A percentile compares a stretch with the other conserved stretches of the same genome.
Conservation (phyloP, 2,113 vertebrate species). For the Paradisaea rubra region DNA sequence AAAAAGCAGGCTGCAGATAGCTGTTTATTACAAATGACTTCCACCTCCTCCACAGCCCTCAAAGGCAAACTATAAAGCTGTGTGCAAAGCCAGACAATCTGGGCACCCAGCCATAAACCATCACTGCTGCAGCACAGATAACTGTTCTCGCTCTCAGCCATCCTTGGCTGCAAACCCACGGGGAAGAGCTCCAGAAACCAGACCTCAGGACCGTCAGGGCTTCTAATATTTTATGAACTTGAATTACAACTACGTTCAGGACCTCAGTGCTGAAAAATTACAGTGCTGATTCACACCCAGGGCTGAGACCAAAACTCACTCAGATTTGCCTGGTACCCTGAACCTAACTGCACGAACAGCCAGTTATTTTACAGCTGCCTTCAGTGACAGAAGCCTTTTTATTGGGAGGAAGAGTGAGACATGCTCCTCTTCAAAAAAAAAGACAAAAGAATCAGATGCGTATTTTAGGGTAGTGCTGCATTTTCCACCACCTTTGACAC, state of each 20-base stretch:
- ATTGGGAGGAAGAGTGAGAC: not conserved
- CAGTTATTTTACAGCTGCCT: not conserved
- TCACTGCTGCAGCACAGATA: slow-evolving; percentile 77
- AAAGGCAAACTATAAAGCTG: slow-evolving; percentile 71
- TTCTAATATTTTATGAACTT: slow-evolving; percentile 11
- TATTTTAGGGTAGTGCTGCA: not conserved
- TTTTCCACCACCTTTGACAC: not conserved
- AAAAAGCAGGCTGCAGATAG: slow-evolving; percentile 28
- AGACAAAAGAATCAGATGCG: not conserved
- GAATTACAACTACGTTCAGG: not conserved
- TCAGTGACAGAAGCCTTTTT: not conserved
- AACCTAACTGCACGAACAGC: not conserved
- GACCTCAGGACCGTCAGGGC: slow-evolving; percentile 1
- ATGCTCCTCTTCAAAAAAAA: not conserved
- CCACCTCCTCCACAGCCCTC: slow-evolving; percentile 61
- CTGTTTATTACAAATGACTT: slow-evolving; percentile 65
- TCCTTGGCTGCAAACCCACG: slow-evolving; percentile 67
- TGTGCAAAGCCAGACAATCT: slow-evolving; percentile 74
- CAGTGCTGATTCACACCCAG: not conserved
- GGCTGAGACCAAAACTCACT: not conserved
- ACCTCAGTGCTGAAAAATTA: not conserved
- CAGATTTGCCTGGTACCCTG: not conserved
- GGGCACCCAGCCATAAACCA: slow-evolving; percentile 85
- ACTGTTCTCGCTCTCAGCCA: slow-evolving; percentile 68
- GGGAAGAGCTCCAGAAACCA: slow-evolving; percentile 61